phyloP scores from a whole-genome alignment of 2,797 vertebrate species.

The Bothrops alternatus region DNA sequence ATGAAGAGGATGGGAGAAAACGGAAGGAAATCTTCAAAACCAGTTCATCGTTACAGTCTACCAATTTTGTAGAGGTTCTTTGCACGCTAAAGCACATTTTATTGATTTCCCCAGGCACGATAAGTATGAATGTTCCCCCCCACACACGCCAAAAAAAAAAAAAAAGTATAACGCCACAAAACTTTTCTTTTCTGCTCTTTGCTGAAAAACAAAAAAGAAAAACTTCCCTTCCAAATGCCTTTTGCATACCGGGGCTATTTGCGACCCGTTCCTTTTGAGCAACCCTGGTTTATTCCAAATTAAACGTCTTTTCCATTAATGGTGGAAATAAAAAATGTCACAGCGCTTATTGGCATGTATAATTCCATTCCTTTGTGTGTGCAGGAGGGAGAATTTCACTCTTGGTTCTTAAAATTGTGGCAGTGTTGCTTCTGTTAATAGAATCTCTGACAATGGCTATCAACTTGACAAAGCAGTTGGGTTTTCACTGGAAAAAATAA shows the following conservation, averaged over 20 bases:
- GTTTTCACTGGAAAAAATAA: slow-evolving; percentile 48
- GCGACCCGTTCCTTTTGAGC: slow-evolving; percentile 34
- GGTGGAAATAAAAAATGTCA: slow-evolving; percentile 3
- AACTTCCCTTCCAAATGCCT: slow-evolving; percentile 27
- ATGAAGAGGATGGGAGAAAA: background rate
- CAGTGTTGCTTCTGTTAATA: slow-evolving; percentile 25
- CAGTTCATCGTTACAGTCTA: background rate
- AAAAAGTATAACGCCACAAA: slow-evolving; percentile 19
- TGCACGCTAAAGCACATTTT: slow-evolving; percentile 19
- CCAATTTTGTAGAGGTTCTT: background rate
- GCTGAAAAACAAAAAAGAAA: background rate
- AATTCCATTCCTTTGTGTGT: slow-evolving; percentile 36
- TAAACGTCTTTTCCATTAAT: background rate
- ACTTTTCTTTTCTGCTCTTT: slow-evolving; percentile 20
- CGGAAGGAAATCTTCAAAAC: background rate
- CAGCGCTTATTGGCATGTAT: slow-evolving; percentile 34
- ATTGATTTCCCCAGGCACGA: slow-evolving; percentile 42
- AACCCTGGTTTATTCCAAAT: slow-evolving; percentile 16
- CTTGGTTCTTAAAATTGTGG: slow-evolving; percentile 7
- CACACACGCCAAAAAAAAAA: too few relatives aligned
- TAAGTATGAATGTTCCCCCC: slow-evolving; percentile 22
- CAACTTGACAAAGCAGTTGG: slow-evolving; percentile 9
- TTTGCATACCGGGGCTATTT: slow-evolving; percentile 20
- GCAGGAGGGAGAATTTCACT: slow-evolving; percentile 27
- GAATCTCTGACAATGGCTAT: slow-evolving; percentile 25